Evolutionary conservation across 2,888 invertebrate species (phyloP).

Genomic region (Xanthia togata): DNA sequence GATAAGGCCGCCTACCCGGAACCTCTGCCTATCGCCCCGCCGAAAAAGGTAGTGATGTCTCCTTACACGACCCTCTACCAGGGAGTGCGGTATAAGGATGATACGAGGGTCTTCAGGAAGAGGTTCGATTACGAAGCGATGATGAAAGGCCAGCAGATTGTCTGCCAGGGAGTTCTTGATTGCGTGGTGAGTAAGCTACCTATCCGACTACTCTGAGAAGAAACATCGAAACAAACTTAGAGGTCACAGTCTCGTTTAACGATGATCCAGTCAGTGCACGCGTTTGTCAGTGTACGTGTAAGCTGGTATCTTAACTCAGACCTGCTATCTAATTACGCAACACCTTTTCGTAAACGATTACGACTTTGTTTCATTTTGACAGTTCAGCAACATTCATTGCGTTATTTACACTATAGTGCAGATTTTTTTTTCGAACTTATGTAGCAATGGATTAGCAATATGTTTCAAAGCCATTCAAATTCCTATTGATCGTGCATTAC

Average conservation of each 20-base stretch:
- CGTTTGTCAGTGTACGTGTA: background rate
- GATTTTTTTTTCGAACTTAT: too few relatives aligned
- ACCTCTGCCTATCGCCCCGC: conserved; percentile 66
- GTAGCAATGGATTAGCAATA: too few relatives aligned
- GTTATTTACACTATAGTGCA: too few relatives aligned
- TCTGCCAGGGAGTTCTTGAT: conserved; percentile 73
- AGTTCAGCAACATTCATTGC: too few relatives aligned
- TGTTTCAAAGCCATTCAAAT: too few relatives aligned
- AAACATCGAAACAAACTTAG: background rate
- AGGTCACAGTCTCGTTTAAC: background rate
- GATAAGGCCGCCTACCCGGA: conserved; percentile 68
- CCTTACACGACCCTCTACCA: conserved; percentile 78
- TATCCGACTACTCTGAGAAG: background rate
- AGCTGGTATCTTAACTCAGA: background rate
- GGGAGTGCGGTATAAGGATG: conserved; percentile 70
- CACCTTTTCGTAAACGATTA: too few relatives aligned
- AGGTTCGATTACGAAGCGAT: conserved; percentile 71
- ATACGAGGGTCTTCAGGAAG: conserved; percentile 75
- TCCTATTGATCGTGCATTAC: too few relatives aligned
- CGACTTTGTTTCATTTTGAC: too few relatives aligned
- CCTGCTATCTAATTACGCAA: too few relatives aligned
- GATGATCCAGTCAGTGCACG: background rate
- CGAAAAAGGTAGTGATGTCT: conserved; percentile 31
- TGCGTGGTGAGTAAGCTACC: conserved; percentile 75
- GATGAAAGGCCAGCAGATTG: conserved; percentile 71